Evolutionary conservation across 2,113 vertebrate species (phyloP).

Genomic region (Alaudala cheleensis): DNA sequence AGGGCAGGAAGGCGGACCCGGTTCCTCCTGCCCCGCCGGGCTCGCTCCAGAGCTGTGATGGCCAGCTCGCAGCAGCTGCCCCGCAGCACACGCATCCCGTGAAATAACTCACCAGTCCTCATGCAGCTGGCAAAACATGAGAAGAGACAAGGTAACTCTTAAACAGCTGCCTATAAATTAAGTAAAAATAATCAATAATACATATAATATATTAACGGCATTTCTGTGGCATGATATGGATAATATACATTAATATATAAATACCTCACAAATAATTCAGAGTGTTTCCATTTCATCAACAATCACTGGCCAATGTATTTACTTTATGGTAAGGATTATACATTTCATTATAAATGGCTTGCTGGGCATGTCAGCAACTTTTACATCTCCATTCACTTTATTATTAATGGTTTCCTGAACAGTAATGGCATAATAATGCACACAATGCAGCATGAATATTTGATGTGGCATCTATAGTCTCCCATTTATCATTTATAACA

Average conservation of each 20-base stretch:
- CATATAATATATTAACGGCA: slow-evolving; percentile 53
- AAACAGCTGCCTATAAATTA: slow-evolving; percentile 59
- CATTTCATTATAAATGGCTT: slow-evolving; percentile 76
- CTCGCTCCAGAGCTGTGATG: rapidly evolving
- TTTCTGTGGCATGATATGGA: slow-evolving; percentile 47
- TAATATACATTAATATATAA: slow-evolving; percentile 67
- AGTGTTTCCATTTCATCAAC: slow-evolving; percentile 48
- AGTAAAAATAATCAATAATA: slow-evolving; percentile 59
- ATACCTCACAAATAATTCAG: slow-evolving; percentile 70
- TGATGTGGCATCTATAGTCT: slow-evolving; percentile 75
- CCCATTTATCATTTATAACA: slow-evolving; percentile 84
- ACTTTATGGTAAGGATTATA: slow-evolving; percentile 69
- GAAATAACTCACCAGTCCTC: neutral
- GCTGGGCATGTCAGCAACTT: slow-evolving; percentile 67
- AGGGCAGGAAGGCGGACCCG: neutral
- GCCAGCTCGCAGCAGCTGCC: neutral
- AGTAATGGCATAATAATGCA: slow-evolving; percentile 62
- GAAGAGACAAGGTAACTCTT: neutral
- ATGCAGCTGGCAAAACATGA: neutral
- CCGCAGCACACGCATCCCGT: neutral
- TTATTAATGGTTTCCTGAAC: slow-evolving; percentile 80
- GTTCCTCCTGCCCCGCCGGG: neutral
- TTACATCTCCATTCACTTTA: slow-evolving; percentile 74
- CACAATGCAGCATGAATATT: slow-evolving; percentile 79
- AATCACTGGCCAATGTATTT: slow-evolving; percentile 62